These are phyloP conservation scores for Scomber colias DNA, from an alignment of 2,113 vertebrate genomes.

Conservation along the genomic window DNA sequence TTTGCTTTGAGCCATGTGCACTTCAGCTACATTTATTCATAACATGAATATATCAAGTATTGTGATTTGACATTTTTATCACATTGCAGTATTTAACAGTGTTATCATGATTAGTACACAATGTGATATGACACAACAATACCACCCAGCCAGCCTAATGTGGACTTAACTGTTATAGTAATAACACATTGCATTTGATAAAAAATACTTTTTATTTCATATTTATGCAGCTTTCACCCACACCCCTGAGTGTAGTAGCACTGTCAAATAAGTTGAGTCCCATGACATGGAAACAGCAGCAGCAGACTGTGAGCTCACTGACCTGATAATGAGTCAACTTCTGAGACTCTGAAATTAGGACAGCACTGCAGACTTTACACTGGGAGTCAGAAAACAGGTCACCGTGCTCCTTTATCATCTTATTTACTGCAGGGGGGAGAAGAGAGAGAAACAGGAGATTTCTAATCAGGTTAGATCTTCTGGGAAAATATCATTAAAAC, in stretches of 20 bases:
- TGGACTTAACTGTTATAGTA: not conserved
- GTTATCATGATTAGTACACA: too few relatives aligned
- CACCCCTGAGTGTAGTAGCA: not conserved
- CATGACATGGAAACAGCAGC: not conserved
- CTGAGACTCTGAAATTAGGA: constrained; percentile 97
- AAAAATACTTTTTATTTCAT: not conserved
- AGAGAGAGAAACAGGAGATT: constrained; percentile 23
- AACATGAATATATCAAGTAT: too few relatives aligned
- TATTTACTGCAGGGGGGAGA: constrained; percentile 86
- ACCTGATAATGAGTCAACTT: constrained; percentile 98
- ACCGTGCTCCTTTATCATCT: constrained; percentile 93
- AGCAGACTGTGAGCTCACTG: constrained; percentile 56
- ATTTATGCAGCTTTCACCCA: not conserved
- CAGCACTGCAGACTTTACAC: constrained; percentile 96
- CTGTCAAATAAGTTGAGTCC: not conserved
- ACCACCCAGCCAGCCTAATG: not conserved
- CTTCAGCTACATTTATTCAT: too few relatives aligned
- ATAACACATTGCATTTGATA: not conserved
- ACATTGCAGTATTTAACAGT: too few relatives aligned
- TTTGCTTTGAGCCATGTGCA: too few relatives aligned
- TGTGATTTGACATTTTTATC: too few relatives aligned
- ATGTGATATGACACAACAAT: too few relatives aligned
- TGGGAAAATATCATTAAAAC: constrained; percentile 26
- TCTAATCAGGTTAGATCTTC: constrained; percentile 37
- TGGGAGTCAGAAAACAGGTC: constrained; percentile 95